A percentile compares a stretch with the other conserved stretches of the same genome.
Conservation (phyloP, 37 sponge, comb jelly and placozoan species). For the Chondrilla cf. caribensis region DNA sequence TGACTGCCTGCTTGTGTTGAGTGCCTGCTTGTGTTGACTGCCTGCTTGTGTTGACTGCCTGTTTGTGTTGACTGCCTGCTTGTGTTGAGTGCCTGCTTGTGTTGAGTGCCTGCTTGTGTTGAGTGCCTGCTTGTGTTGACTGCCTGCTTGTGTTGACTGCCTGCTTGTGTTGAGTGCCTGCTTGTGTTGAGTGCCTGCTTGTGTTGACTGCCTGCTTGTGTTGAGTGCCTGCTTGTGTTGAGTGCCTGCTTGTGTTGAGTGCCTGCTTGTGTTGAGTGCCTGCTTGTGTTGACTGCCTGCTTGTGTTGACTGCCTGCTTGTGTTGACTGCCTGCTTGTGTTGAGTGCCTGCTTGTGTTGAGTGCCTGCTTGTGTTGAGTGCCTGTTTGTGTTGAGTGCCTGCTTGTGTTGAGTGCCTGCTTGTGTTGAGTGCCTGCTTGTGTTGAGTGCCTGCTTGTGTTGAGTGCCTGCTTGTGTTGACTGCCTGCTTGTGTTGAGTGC, state of each 20-base stretch:
- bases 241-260: neutral
- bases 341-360: neutral
- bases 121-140: no score
- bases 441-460: constrained; percentile 51
- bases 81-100: neutral
- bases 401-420: neutral
- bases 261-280: constrained; percentile 29
- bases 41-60: neutral
- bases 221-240: neutral
- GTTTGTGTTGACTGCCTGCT: neutral
- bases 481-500: neutral
- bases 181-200: neutral
- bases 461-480: neutral
- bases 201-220: no score
- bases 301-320: neutral
- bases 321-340: neutral
- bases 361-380: constrained; percentile 33
- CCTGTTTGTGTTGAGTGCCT: neutral
- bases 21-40: neutral
- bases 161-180: neutral
- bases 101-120: constrained; percentile 3
- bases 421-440: neutral
- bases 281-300: neutral
- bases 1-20: neutral
- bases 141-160: no score